Evolutionary conservation across 2,113 vertebrate species (phyloP).

Genomic region (Peromyscus leucopus): DNA sequence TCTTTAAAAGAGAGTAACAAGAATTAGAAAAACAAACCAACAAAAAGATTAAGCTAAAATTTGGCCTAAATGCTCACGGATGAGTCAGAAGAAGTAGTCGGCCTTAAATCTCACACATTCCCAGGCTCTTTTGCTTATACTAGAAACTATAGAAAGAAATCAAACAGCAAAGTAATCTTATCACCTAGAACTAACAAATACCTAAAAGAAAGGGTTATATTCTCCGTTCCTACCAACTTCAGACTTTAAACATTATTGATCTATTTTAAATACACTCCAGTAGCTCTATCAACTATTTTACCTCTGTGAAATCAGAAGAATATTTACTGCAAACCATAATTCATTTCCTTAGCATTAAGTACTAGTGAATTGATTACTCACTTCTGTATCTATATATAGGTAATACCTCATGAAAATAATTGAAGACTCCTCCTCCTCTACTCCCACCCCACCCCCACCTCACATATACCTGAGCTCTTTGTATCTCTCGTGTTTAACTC

Average conservation of each 20-base stretch:
- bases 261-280: constrained; percentile 14
- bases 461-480: not conserved
- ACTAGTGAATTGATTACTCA: not conserved
- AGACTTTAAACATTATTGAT: not conserved
- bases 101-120: not conserved
- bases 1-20: not conserved
- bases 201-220: not conserved
- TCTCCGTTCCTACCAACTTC: not conserved
- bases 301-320: not conserved
- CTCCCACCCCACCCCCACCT: not conserved
- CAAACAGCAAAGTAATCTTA: not conserved
- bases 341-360: not conserved
- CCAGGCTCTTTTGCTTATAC: not conserved
- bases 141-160: constrained; percentile 31
- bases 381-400: constrained; percentile 14
- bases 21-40: not conserved
- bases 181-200: constrained; percentile 7
- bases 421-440: not conserved
- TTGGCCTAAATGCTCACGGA: not conserved
- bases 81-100: constrained; percentile 14
- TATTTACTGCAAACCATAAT: not conserved
- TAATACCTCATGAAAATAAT: constrained; percentile 3
- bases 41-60: not conserved
- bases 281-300: not conserved
- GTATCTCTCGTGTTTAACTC: not conserved